phyloP scores from a whole-genome alignment of 2,888 invertebrate species.

The Neoitamus cyanurus region DNA sequence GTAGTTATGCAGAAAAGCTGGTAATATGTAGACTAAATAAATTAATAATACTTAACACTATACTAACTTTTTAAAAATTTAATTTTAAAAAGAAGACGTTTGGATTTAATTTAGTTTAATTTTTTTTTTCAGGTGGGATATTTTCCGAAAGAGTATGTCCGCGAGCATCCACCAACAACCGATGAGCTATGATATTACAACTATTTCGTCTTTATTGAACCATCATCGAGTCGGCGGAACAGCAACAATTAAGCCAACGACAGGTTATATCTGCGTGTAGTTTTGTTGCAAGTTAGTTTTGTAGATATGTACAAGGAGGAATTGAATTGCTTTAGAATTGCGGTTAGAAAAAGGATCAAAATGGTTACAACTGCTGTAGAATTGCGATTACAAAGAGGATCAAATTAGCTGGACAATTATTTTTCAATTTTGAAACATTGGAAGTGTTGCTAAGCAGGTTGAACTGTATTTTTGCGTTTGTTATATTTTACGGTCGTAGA shows the following conservation, averaged over 20 bases:
- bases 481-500: background rate
- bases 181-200: conserved; percentile 67
- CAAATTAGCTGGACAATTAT: background rate
- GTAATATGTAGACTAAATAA: no score
- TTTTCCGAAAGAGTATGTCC: conserved; percentile 84
- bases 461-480: background rate
- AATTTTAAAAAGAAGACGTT: no score
- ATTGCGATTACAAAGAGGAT: background rate
- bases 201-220: conserved; percentile 57
- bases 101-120: no score
- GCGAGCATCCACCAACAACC: conserved; percentile 69
- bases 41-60: no score
- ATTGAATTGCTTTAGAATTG: background rate
- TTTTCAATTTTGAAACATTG: background rate
- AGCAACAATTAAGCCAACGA: conserved; percentile 45
- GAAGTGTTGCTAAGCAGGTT: background rate
- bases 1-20: no score
- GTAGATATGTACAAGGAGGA: background rate
- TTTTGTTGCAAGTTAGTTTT: background rate
- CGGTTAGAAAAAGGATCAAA: background rate
- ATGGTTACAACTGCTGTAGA: background rate
- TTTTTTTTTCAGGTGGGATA: conserved; percentile 73
- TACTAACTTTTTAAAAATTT: no score
- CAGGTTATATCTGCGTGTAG: background rate
- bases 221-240: conserved; percentile 54